Base-by-base conservation (phyloP, 1,140 invertebrate genomes). In the Musca domestica region DNA sequence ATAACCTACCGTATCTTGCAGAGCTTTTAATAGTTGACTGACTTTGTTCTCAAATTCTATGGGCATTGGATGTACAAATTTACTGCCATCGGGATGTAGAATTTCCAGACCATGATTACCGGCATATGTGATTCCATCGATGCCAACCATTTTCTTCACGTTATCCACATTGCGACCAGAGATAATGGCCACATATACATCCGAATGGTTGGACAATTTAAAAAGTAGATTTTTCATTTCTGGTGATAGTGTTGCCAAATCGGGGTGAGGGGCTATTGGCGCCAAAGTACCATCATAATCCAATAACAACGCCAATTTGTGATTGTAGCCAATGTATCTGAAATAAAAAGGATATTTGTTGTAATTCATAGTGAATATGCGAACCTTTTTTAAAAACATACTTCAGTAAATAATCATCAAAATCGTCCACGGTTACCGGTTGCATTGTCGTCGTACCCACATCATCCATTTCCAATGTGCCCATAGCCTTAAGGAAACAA, bases 211-310 rank as follows among this genome's bases (percentile, higher is more conserved):
- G n/a, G 91, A 89, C 9, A 95, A 83, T 72, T 93, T 87, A 77
- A 92, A 90, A 10, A 95, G 82, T 19, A 94, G 91, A 72, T 92
- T 89, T 74, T 92, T 94, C 2, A 94, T 95, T 82, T 95, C 93
- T 5, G 88, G 79, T 0, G 94, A 93, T 22, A 95, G 83, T 6
- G 90, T 89, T 23, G 94, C 94, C 41, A 95, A 83, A 82, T 96
- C 93, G 0, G 93, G 94, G 83, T 95, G 93, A 0, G 92, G 91
- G 0, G 93, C 92, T 72, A 96, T 92, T 0, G 93, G 93, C 1
- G 93, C 92, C 68, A 95, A 78, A 0, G 94, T 96, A 19, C 94
- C 94, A 75, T 96, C 94, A 78, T 95, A 96, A 83, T 96, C 94
- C 70, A 96, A 81, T 2, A 95, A 83, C 2, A 96, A 83, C 0